Percentiles rank a stretch among this genome's conserved stretches.
Conservation (phyloP, 2,888 invertebrate genomes). For the Ypsolopha scabrella region DNA sequence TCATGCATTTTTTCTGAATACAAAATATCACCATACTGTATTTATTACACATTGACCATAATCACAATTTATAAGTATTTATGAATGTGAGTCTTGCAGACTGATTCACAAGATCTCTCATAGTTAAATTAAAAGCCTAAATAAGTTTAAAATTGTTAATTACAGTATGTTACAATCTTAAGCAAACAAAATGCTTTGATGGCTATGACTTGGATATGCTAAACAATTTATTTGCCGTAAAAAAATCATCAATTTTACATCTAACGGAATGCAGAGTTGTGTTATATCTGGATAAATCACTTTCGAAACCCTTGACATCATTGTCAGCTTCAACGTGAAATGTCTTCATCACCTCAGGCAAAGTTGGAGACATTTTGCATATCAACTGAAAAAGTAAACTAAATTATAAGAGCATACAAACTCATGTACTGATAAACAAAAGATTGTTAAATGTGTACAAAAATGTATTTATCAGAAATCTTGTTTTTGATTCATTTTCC, state of each 20-base stretch:
- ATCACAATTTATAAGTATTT: not conserved
- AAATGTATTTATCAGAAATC: not conserved
- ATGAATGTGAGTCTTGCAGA: not conserved
- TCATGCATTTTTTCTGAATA: not conserved
- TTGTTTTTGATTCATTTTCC: not conserved
- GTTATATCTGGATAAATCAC: conserved; percentile 48
- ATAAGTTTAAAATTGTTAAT: not conserved
- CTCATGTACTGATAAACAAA: not conserved
- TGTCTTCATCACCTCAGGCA: conserved; percentile 65
- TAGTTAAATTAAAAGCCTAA: not conserved
- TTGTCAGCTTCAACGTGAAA: conserved; percentile 54
- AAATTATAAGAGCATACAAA: not conserved
- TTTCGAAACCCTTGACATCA: conserved; percentile 43
- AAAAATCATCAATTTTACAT: conserved; percentile 71
- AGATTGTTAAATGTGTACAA: not conserved
- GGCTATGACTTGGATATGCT: not conserved
- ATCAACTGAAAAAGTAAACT: conserved; percentile 64
- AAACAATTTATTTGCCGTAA: conserved; percentile 68
- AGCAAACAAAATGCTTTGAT: conserved; percentile 3
- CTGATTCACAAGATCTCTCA: not conserved
- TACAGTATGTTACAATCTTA: conserved; percentile 16
- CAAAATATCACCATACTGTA: not conserved
- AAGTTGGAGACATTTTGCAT: conserved; percentile 73
- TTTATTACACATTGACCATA: not conserved
- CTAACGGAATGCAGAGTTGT: conserved; percentile 70